Conservation (phyloP, 2,113 vertebrate species). For the Anoura caudifer region DNA sequence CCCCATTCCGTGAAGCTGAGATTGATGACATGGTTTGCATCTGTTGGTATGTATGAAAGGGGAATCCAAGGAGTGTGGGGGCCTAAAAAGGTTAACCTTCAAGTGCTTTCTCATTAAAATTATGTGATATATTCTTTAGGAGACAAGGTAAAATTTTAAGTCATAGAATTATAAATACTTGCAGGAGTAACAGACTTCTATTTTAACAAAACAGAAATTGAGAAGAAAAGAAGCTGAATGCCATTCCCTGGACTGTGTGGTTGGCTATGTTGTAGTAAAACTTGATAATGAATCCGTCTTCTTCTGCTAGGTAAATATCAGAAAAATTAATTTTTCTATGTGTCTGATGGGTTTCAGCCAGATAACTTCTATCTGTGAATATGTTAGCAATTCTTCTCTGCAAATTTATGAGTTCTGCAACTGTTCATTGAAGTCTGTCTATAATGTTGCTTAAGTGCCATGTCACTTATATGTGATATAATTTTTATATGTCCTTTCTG, state of each 20-base stretch:
- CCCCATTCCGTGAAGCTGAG: background rate
- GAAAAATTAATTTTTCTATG: background rate
- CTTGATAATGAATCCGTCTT: background rate
- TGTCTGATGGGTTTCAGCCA: background rate
- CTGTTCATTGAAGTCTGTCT: background rate
- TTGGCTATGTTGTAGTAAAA: background rate
- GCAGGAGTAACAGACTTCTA: background rate
- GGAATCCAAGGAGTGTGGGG: background rate
- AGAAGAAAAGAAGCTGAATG: background rate
- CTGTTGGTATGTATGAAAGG: background rate
- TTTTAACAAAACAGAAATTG: background rate
- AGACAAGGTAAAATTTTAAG: background rate
- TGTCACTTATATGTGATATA: background rate
- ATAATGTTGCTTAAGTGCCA: background rate
- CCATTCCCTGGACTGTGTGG: background rate
- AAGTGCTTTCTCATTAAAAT: background rate
- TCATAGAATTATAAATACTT: background rate
- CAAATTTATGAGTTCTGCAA: background rate
- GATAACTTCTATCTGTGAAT: background rate
- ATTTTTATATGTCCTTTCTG: background rate
- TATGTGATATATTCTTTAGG: background rate
- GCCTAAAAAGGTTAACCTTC: background rate
- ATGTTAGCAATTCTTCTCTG: background rate
- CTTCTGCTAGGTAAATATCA: background rate
- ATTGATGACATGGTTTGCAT: background rate